Evolutionary conservation across 2,113 vertebrate genomes (phyloP).

Genomic region (Parotia lawesii): DNA sequence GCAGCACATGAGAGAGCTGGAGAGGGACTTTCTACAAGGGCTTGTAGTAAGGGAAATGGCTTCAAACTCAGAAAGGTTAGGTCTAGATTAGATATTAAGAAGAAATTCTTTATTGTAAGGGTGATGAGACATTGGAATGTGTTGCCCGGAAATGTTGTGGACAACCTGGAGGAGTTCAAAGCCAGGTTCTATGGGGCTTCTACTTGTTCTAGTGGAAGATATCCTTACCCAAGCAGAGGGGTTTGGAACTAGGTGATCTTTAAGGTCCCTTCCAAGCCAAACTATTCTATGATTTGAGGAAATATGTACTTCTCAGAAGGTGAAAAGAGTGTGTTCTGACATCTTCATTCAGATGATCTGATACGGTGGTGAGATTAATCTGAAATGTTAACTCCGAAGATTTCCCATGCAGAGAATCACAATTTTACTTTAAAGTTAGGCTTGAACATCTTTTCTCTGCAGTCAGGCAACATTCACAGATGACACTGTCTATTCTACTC

Average conservation of each 20-base stretch:
- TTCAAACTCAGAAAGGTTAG: neutral
- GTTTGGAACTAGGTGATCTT: neutral
- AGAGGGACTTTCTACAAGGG: neutral
- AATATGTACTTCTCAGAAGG: neutral
- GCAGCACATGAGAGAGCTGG: fast-evolving
- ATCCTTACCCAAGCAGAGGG: neutral
- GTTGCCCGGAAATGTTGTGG: neutral
- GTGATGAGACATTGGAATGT: neutral
- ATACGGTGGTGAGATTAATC: neutral
- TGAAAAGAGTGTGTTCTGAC: neutral
- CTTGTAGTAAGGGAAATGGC: neutral
- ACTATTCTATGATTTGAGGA: neutral
- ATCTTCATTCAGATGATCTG: neutral
- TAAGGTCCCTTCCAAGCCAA: neutral
- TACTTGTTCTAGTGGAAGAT: no score
- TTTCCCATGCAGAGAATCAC: neutral
- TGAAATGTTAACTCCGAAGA: neutral
- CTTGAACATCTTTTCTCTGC: neutral
- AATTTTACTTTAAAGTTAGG: neutral
- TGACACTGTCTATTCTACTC: neutral
- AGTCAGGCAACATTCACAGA: neutral
- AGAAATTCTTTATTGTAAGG: neutral
- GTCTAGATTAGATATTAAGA: neutral
- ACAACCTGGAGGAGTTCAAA: neutral
- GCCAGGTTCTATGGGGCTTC: neutral